phyloP scores from a whole-genome alignment of 2,888 invertebrate genomes.

The Scelioninae gen. 1 region DNA sequence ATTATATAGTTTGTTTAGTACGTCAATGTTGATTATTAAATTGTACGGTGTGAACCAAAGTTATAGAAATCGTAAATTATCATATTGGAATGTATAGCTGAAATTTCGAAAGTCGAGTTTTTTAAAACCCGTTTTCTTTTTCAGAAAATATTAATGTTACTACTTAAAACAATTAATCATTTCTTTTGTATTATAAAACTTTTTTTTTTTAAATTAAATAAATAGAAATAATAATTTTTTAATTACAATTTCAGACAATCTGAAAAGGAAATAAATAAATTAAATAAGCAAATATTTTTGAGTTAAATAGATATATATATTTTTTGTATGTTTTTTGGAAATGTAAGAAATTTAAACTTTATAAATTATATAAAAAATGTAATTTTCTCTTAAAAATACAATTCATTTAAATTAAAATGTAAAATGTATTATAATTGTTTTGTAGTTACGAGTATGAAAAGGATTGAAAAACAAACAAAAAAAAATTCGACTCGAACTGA shows the following conservation, averaged over 20 bases:
- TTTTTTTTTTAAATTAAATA: background rate
- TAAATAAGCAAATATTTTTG: too few relatives aligned
- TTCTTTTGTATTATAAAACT: background rate
- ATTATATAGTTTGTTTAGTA: constrained; percentile 48
- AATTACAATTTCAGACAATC: too few relatives aligned
- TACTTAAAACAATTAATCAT: background rate
- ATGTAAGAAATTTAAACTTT: too few relatives aligned
- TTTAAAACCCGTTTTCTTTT: constrained; percentile 15
- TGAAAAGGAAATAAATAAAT: too few relatives aligned
- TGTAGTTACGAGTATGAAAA: too few relatives aligned
- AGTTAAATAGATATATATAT: too few relatives aligned
- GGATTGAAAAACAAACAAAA: background rate
- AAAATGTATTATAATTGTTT: too few relatives aligned
- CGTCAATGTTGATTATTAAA: constrained; percentile 49
- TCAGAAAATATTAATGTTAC: constrained; percentile 1
- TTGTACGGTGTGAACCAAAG: constrained; percentile 61
- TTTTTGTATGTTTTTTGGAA: too few relatives aligned
- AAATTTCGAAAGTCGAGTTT: constrained; percentile 53
- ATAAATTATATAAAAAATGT: too few relatives aligned
- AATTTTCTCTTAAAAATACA: too few relatives aligned
- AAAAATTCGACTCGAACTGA: constrained; percentile 63
- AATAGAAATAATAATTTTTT: too few relatives aligned
- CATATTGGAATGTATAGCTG: constrained; percentile 34
- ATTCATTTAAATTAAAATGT: too few relatives aligned
- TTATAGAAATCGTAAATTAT: constrained; percentile 28